A percentile compares a stretch with the other conserved stretches of the same genome.
phyloP scores from a whole-genome alignment of 2,888 invertebrate species.

The Crocallis elinguaria region DNA sequence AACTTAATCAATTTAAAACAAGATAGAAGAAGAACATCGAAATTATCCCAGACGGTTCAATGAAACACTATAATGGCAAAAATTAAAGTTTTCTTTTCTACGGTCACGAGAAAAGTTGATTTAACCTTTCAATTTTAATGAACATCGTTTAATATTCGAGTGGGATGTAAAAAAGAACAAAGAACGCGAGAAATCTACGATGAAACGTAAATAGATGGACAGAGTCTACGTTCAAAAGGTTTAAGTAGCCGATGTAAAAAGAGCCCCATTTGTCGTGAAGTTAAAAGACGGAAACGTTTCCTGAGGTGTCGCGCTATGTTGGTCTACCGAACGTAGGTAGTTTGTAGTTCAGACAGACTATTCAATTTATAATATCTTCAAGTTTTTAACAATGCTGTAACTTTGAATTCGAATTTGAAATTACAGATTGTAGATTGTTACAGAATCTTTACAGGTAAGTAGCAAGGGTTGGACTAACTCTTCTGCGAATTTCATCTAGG shows the following conservation, averaged over 20 bases:
- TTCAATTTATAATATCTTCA: conserved; percentile 18
- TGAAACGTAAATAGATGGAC: conserved; percentile 20
- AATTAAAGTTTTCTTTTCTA: conserved; percentile 1
- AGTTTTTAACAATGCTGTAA: conserved; percentile 19
- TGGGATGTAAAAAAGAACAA: conserved; percentile 24
- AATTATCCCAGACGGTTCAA: conserved; percentile 6
- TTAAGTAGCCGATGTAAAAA: conserved; percentile 4
- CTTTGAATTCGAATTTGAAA: conserved; percentile 1
- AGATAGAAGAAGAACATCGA: not conserved
- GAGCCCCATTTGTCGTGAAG: not conserved
- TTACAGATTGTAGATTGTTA: not conserved
- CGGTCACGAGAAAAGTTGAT: conserved; percentile 5
- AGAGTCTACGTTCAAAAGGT: conserved; percentile 13
- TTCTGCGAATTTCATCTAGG: too few species aligned
- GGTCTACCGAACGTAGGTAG: conserved; percentile 1
- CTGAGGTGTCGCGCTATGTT: not conserved
- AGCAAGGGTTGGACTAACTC: too few species aligned
- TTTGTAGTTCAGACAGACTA: conserved; percentile 14
- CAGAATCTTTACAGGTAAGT: too few species aligned
- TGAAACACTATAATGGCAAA: not conserved
- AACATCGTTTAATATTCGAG: conserved; percentile 20
- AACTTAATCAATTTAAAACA: not conserved
- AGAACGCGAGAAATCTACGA: conserved; percentile 21
- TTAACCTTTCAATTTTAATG: conserved; percentile 21
- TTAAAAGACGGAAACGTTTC: not conserved